Base-by-base conservation (phyloP, 2,888 invertebrate species). In the Pyrrhia umbra region DNA sequence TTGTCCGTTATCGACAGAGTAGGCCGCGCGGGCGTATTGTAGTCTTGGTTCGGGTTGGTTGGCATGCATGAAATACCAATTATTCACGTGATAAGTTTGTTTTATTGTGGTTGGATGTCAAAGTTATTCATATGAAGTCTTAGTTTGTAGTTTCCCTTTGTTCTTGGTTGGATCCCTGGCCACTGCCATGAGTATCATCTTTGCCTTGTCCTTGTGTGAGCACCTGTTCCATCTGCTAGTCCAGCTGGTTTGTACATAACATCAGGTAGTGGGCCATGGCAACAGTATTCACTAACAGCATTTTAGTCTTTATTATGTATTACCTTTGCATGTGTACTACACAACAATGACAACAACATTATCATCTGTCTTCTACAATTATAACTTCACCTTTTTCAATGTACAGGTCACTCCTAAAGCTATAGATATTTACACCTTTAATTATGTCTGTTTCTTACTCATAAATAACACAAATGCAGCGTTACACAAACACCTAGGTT, bases 1-100 rank as follows among this genome's bases (percentile, higher is more conserved):
- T 90, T 85, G 71, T 68, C 59, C 46, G 69, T 62, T 69, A 68
- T 74, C 64, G 67, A 63, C 51, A 69, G 80, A 76, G 74, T 79
- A 79, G 83, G 71, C 55, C 65, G 67, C 50, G 57, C 66, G 73
- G 75, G 69, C 67, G 74, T 73, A 70, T 61, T 46, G 52, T 77
- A 75, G 52, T 61, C 66, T 73, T 77, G 76, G 74, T 56, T 47
- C 61, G 70, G 72, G 76, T 75, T 80, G 71, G 68, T 73, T 79
- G 58, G 47, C 66, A 49, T 69, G 80, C 75, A 77, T 79, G 77
- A 27, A 52, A 60, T 62, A 57, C 39, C 49, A 39, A 52, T 69
- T 68, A 59, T 63, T 54, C 55, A 59, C 56, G 25, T 61, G 63
- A 54, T 43, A 66, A 30, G 46, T 56, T 68, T 68, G 39, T 74